These are phyloP conservation scores for Bufo bufo DNA, from an alignment of 2,113 vertebrate genomes.

Conservation along the genomic window DNA sequence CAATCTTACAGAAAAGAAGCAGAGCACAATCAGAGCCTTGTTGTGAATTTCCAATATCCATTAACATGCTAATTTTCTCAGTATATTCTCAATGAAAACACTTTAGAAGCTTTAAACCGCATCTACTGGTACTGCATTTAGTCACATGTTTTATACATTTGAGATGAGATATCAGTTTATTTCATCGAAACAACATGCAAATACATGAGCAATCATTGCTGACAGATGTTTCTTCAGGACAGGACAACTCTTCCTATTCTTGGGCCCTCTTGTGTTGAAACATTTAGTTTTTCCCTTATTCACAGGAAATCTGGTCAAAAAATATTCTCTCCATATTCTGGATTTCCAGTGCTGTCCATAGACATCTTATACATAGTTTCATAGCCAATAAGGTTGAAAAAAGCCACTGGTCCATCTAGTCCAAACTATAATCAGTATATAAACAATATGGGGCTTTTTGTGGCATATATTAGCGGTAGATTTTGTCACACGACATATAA, in stretches of 20 bases:
- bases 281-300: background rate
- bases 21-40: background rate
- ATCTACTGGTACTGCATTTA: background rate
- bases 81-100: conserved; percentile 4
- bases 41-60: background rate
- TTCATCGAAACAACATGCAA: background rate
- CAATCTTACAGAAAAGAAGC: conserved; percentile 9
- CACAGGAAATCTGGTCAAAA: background rate
- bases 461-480: no score
- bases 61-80: conserved; percentile 25
- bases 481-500: no score
- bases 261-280: background rate
- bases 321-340: no score
- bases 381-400: no score
- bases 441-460: no score
- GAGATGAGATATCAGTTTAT: background rate
- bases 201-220: background rate
- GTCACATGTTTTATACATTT: conserved; percentile 9
- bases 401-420: no score
- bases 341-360: no score
- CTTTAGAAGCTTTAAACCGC: background rate
- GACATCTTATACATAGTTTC: no score
- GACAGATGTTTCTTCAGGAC: background rate
- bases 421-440: no score
- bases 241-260: background rate